Percentiles rank a stretch among this genome's conserved stretches.
These are phyloP conservation scores for Plebejus anna DNA, from an alignment of 2,888 invertebrate species.

Conservation along the genomic window DNA sequence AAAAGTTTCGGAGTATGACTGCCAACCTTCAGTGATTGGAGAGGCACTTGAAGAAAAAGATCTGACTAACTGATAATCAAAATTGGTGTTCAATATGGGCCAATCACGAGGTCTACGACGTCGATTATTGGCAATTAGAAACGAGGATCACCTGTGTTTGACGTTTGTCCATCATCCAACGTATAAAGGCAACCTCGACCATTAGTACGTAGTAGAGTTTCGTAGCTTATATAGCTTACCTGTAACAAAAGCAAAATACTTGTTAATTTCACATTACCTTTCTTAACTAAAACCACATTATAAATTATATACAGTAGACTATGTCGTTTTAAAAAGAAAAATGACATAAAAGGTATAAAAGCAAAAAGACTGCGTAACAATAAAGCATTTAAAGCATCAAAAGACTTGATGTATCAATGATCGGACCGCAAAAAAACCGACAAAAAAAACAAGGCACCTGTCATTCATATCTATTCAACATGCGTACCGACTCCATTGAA, in stretches of 20 bases:
- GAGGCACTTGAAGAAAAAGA: too few relatives aligned
- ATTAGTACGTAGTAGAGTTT: neutral
- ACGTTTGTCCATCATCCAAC: too few relatives aligned
- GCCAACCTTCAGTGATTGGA: too few relatives aligned
- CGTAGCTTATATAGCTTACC: neutral
- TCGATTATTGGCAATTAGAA: too few relatives aligned
- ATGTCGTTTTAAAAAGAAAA: neutral
- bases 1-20: too few relatives aligned
- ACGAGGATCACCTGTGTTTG: too few relatives aligned
- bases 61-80: too few relatives aligned
- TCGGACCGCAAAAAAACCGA: conserved; percentile 9
- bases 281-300: neutral
- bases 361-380: neutral
- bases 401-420: neutral
- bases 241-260: neutral
- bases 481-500: conserved; percentile 1
- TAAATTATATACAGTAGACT: neutral
- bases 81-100: too few relatives aligned
- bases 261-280: neutral
- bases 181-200: too few relatives aligned
- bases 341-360: neutral
- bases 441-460: conserved; percentile 23
- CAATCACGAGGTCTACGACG: too few relatives aligned
- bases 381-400: neutral
- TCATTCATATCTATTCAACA: conserved; percentile 35